Conservation (phyloP, 2,113 vertebrate species). For the Willisornis vidua region DNA sequence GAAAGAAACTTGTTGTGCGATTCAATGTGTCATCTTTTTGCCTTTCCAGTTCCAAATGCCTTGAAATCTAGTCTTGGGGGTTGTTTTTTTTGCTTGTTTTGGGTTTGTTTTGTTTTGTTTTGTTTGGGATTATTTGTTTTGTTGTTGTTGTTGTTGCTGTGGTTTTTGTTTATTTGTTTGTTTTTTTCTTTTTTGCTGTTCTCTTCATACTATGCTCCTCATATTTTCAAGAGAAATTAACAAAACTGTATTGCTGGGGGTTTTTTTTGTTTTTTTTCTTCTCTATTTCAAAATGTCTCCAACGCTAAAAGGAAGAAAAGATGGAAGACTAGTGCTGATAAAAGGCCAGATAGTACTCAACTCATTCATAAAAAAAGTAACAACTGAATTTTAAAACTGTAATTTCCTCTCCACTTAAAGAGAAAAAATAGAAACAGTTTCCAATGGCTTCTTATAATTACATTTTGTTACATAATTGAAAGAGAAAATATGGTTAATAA, state of each 20-base stretch:
- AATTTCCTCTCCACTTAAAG: background rate
- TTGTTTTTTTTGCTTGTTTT: too few relatives aligned
- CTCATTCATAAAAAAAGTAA: background rate
- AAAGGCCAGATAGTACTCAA: accelerated
- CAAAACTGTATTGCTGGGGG: background rate
- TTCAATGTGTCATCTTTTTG: background rate
- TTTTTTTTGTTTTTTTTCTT: background rate
- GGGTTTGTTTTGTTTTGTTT: background rate
- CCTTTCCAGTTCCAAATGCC: background rate
- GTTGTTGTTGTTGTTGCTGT: background rate
- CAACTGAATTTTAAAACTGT: background rate
- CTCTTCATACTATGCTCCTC: background rate
- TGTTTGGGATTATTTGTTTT: too few relatives aligned
- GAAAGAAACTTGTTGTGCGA: background rate
- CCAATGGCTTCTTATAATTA: background rate
- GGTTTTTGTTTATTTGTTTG: background rate
- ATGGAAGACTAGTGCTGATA: background rate
- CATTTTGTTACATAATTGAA: background rate
- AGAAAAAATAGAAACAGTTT: background rate
- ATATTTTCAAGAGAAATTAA: background rate
- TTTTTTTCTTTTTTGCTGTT: background rate
- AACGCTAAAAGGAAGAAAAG: background rate
- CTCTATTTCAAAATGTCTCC: background rate
- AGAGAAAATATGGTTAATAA: background rate
- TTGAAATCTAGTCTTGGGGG: background rate